Evolutionary conservation across 2,888 invertebrate genomes (phyloP).

Genomic region (Orthosia incerta): DNA sequence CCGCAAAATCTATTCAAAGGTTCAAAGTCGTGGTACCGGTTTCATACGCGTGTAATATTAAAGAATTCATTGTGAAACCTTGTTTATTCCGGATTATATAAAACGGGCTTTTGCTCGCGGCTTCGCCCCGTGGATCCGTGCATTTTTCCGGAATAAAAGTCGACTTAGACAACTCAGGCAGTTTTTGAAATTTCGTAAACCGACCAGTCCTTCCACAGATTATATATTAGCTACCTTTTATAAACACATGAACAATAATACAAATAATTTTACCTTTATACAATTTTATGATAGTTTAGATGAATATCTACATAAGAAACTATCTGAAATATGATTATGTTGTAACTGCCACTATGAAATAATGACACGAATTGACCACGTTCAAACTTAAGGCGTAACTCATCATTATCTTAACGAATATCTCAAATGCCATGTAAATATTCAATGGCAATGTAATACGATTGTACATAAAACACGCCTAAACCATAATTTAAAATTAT

Average conservation of each 20-base stretch:
- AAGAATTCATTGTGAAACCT: constrained; percentile 53
- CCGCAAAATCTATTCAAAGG: constrained; percentile 61
- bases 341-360: background rate
- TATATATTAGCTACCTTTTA: too few relatives aligned
- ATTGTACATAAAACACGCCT: constrained; percentile 28
- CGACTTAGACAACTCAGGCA: too few relatives aligned
- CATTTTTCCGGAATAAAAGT: too few relatives aligned
- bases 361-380: constrained; percentile 7
- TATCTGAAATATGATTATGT: background rate
- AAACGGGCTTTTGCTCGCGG: too few relatives aligned
- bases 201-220: too few relatives aligned
- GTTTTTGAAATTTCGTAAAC: too few relatives aligned
- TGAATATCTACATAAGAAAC: background rate
- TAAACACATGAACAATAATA: too few relatives aligned
- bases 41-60: constrained; percentile 43
- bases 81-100: constrained; percentile 18
- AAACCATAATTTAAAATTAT: constrained; percentile 27
- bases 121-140: too few relatives aligned
- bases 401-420: constrained; percentile 18
- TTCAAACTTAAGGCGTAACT: background rate
- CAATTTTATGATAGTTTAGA: background rate
- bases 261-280: too few relatives aligned
- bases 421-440: constrained; percentile 41
- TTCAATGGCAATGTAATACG: constrained; percentile 22
- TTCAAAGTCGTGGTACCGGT: constrained; percentile 19